A percentile compares a stretch with the other conserved stretches of the same genome.
These are phyloP conservation scores for Lacerta agilis DNA, from an alignment of 2,797 vertebrate species.

Conservation along the genomic window DNA sequence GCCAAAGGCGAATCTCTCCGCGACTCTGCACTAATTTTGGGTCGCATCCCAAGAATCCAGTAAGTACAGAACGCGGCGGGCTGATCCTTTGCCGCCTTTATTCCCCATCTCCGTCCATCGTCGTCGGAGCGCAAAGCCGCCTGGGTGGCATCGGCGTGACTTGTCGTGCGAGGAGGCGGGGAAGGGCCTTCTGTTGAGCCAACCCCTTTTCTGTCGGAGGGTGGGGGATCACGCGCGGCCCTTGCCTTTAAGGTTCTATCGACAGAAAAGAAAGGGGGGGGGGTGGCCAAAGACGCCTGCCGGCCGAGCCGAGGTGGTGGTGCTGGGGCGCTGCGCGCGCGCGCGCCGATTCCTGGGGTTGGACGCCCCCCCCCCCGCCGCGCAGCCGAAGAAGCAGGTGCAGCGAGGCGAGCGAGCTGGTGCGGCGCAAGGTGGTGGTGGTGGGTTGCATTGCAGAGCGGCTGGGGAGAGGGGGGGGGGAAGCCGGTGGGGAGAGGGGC, in stretches of 20 bases:
- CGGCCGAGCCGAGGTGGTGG: not conserved
- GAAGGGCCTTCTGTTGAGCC: not conserved
- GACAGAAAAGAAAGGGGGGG: not conserved
- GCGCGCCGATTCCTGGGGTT: not conserved
- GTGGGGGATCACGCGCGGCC: not conserved
- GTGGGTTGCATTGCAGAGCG: not conserved
- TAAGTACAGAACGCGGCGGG: not conserved
- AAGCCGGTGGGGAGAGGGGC: not conserved
- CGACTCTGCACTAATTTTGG: too few species aligned
- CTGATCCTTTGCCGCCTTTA: not conserved
- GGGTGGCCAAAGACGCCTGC: too few species aligned
- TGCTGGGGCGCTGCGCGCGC: not conserved
- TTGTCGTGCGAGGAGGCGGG: not conserved
- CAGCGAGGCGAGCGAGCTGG: not conserved
- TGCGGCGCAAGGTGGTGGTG: not conserved
- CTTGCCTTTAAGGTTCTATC: constrained; percentile 26
- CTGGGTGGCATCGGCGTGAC: not conserved
- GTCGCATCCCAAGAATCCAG: not conserved
- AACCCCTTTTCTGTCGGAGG: not conserved
- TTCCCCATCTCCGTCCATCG: not conserved
- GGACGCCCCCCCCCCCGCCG: not conserved
- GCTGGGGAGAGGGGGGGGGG: not conserved
- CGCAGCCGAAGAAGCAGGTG: not conserved
- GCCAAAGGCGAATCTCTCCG: too few species aligned
- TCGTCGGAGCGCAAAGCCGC: not conserved